Conservation (phyloP, 2,797 vertebrate genomes). For the Anguilla megastoma region DNA sequence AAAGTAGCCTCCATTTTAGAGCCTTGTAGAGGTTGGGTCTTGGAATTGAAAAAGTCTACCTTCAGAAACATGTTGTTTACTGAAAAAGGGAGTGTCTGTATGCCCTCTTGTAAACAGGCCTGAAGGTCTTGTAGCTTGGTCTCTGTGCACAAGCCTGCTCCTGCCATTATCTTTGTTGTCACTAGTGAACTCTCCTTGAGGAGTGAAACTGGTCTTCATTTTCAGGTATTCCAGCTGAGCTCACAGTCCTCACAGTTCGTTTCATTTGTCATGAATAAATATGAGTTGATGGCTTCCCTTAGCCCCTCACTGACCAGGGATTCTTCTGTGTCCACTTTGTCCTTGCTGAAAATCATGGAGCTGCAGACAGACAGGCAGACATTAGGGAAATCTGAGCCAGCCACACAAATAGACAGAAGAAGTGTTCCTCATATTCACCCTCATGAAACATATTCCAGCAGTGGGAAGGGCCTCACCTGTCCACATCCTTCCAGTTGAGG, state of each 20-base stretch:
- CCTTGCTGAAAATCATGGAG: constrained; percentile 61
- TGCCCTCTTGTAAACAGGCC: neutral
- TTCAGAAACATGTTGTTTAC: neutral
- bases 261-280: constrained; percentile 69
- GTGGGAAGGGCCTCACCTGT: constrained; percentile 65
- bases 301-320: constrained; percentile 75
- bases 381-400: neutral
- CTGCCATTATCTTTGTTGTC: neutral
- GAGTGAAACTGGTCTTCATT: neutral
- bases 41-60: neutral
- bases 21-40: neutral
- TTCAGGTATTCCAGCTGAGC: constrained; percentile 51
- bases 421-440: neutral
- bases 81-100: neutral
- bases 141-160: neutral
- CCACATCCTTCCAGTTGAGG: constrained; percentile 72
- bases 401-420: neutral
- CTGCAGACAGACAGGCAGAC: constrained; percentile 51
- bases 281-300: constrained; percentile 75
- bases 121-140: neutral
- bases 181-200: neutral
- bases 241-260: constrained; percentile 27
- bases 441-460: neutral
- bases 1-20: neutral
- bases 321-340: constrained; percentile 34